These are phyloP conservation scores for Gorilla gorilla DNA, from an alignment of 2,113 vertebrate genomes.

Conservation along the genomic window DNA sequence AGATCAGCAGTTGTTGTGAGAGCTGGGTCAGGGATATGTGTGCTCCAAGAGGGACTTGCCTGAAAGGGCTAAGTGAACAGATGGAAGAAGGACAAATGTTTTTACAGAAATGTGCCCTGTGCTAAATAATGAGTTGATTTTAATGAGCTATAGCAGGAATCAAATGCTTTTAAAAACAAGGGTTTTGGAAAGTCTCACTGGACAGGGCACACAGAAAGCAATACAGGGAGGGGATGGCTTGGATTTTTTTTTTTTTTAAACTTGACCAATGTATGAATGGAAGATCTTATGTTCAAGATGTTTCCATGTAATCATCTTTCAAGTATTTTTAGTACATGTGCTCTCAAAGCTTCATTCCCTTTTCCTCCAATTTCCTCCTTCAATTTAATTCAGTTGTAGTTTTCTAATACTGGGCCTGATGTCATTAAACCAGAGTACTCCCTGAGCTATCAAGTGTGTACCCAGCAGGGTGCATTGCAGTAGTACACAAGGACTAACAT, in stretches of 20 bases:
- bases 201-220: neutral
- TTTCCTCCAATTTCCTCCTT: neutral
- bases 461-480: too few relatives aligned
- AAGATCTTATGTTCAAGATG: neutral
- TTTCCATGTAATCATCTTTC: neutral
- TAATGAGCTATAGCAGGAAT: neutral
- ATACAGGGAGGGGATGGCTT: neutral
- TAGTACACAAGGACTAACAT: neutral
- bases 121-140: neutral
- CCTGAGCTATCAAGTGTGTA: neutral
- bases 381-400: neutral
- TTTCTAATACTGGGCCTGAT: neutral
- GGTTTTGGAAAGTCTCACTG: neutral
- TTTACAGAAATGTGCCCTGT: neutral
- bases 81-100: neutral
- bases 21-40: neutral
- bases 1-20: neutral
- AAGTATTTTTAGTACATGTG: neutral
- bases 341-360: neutral
- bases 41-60: neutral
- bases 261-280: neutral
- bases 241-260: neutral
- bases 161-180: neutral
- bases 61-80: neutral
- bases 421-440: neutral